A percentile compares a stretch with the other conserved stretches of the same genome.
phyloP scores from a whole-genome alignment of 2,888 invertebrate genomes.

The Napeogenes sylphis region DNA sequence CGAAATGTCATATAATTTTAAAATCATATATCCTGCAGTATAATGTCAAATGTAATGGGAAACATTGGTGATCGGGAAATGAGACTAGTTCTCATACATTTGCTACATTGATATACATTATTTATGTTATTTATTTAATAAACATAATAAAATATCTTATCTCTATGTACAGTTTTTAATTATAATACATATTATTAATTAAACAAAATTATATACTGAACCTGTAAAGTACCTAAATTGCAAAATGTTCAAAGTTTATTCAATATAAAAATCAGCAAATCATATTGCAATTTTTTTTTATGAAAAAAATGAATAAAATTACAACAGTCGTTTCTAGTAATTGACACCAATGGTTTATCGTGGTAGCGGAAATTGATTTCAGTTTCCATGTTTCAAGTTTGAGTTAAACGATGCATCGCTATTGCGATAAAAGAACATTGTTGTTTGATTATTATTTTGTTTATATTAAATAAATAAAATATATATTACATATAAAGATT shows the following conservation, averaged over 20 bases:
- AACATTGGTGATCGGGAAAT: conserved; percentile 16
- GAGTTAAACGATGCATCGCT: conserved; percentile 19
- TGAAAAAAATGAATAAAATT: not conserved
- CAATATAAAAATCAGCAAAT: not conserved
- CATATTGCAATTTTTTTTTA: too few species aligned
- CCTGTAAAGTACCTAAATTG: too few species aligned
- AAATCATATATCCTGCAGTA: conserved; percentile 1
- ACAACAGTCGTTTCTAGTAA: conserved; percentile 3
- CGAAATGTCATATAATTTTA: conserved; percentile 6
- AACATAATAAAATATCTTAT: not conserved
- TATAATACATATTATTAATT: too few species aligned
- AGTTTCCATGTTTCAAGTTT: conserved; percentile 21
- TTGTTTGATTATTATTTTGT: not conserved
- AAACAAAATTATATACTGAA: too few species aligned
- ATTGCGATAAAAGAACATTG: conserved; percentile 3
- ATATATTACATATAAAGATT: too few species aligned
- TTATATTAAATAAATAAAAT: not conserved
- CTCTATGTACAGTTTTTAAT: too few species aligned
- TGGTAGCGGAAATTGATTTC: conserved; percentile 26
- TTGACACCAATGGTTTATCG: conserved; percentile 6
- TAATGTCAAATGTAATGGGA: conserved; percentile 8
- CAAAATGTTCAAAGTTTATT: too few species aligned
- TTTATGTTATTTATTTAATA: not conserved
- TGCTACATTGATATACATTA: not conserved
- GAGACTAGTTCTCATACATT: conserved; percentile 10